Base-by-base conservation (phyloP, 1,140 invertebrate genomes). In the Brachionus manjavacas region DNA sequence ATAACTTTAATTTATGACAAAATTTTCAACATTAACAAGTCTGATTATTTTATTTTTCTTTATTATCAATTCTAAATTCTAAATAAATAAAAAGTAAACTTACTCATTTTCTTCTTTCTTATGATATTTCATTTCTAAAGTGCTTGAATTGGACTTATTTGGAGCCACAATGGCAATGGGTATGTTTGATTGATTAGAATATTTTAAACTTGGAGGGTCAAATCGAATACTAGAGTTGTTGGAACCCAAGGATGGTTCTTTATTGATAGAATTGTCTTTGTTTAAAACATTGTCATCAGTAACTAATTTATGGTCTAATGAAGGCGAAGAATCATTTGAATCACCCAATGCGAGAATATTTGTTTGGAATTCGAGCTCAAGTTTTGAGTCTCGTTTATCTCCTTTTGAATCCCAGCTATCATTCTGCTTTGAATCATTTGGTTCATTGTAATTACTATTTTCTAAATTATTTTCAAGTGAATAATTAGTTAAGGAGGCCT, bases 111-210 rank as follows among this genome's bases (percentile, higher is more conserved):
- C 16, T 25, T 76, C 23, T 49, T 74, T 74, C 20, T 76, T 76
- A 12, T 14, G 12, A 46, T 76, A 2, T 16, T 49, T 46, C 28
- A 31, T 76, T 76, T 76, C 72, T n/a, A 76, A 12, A 49, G 72
- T 76, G n/a, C 72, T 76, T 23, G 72, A 23, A 76, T 76, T 76
- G 3, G 72, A 76, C 23, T 49, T 76, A 25, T 35, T 81, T 9
- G 79, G 79, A 4, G 79, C 79, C 20, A 81, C 79, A 64, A 81
- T 68, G 14, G 79, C 79, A 39, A 81, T 31, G 0, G 79, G 79
- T 68, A 60, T 60, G 20, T 60, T 60, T 23, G 52, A 60, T 20
- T 81, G 79, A 68, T 81, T 81, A 2, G 31, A 43, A 31, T 76
- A 49, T 49, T 46, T 76, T 11, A 76, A 16, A 14, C 23, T 76